These are phyloP conservation scores for Cairina moschata DNA, from an alignment of 2,113 vertebrate genomes.

Conservation along the genomic window DNA sequence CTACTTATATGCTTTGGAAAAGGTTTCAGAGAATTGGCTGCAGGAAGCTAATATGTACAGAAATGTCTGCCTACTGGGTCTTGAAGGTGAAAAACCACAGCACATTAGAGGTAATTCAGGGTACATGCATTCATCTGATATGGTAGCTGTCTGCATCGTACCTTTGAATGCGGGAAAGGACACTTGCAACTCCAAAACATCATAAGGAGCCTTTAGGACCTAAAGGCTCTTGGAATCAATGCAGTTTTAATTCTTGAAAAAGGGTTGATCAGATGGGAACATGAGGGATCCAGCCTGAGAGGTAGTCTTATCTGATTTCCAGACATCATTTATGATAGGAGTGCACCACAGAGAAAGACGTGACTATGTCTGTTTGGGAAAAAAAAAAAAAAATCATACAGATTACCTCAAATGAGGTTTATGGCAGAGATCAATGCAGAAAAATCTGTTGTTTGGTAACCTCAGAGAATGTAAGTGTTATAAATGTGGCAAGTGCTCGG, in stretches of 20 bases:
- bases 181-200: not conserved
- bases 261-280: not conserved
- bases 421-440: not conserved
- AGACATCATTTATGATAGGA: not conserved
- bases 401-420: not conserved
- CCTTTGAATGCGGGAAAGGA: not conserved
- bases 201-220: not conserved
- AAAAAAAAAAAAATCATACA: rapidly evolving
- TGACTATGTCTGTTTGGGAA: not conserved
- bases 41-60: not conserved
- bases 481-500: not conserved
- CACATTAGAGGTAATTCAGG: not conserved
- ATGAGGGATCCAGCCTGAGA: not conserved
- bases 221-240: not conserved
- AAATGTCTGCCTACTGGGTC: not conserved
- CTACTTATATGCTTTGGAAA: not conserved
- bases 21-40: not conserved
- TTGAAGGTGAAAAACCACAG: not conserved
- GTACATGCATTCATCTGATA: not conserved
- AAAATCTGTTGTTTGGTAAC: not conserved
- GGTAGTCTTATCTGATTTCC: not conserved
- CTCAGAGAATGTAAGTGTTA: not conserved
- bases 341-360: not conserved
- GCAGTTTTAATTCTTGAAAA: not conserved
- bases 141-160: not conserved